Percentiles rank a stretch among this genome's conserved stretches.
These are phyloP conservation scores for Gavialis gangeticus DNA, from an alignment of 2,113 vertebrate genomes.

Conservation along the genomic window DNA sequence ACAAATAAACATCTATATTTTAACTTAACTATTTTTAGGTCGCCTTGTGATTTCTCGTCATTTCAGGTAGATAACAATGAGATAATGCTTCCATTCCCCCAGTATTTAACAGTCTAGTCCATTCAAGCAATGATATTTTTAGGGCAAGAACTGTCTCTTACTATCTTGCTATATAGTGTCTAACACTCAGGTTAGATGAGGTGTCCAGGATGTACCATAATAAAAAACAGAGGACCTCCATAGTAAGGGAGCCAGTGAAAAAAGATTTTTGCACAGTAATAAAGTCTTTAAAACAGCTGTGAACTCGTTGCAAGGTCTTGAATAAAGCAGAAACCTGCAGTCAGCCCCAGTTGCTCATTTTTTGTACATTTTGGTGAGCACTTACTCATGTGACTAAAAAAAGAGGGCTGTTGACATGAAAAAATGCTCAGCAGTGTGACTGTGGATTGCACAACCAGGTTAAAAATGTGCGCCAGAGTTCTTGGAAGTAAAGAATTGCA, in stretches of 20 bases:
- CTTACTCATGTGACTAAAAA: neutral
- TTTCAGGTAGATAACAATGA: neutral
- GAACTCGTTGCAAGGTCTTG: neutral
- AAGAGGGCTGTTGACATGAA: neutral
- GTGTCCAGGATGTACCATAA: neutral
- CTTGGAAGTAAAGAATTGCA: neutral
- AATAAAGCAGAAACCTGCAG: neutral
- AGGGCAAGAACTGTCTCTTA: neutral
- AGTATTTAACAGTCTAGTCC: neutral
- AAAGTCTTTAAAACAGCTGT: neutral
- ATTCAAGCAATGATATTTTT: neutral
- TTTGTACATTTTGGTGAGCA: fast-evolving
- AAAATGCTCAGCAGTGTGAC: neutral
- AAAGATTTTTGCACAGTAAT: neutral
- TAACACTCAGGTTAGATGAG: neutral
- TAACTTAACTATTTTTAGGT: neutral
- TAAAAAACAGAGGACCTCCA: neutral
- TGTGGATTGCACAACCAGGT: neutral
- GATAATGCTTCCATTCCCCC: neutral
- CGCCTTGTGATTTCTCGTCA: neutral
- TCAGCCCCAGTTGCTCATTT: neutral
- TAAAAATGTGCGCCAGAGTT: neutral
- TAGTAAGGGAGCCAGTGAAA: neutral
- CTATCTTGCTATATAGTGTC: neutral
- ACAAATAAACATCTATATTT: neutral